Conservation (phyloP, 2,797 vertebrate species). For the Leptodactylus fallax region DNA sequence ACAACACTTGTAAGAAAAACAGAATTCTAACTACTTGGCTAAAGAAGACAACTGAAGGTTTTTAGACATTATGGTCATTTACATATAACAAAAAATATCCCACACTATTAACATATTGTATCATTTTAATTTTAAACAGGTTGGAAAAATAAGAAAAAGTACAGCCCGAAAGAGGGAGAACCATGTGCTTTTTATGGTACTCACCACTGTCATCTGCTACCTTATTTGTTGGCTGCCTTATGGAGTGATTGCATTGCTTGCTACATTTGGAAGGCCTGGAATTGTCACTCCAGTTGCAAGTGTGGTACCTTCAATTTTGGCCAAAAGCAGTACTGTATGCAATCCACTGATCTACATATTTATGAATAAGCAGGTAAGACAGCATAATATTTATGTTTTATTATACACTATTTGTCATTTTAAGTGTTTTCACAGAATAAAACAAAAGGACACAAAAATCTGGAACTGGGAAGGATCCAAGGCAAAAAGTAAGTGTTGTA, state of each 20-base stretch:
- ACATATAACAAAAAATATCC: neutral
- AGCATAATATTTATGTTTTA: neutral
- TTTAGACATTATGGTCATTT: too few species aligned
- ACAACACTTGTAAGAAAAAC: too few species aligned
- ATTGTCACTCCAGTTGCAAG: constrained; percentile 82
- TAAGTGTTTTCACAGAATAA: neutral
- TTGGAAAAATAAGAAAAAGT: constrained; percentile 82
- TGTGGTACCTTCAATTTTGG: constrained; percentile 83
- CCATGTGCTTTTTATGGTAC: constrained; percentile 85
- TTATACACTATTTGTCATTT: neutral
- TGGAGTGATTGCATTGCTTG: constrained; percentile 84
- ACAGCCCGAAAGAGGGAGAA: constrained; percentile 82
- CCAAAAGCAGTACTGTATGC: constrained; percentile 88
- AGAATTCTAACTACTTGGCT: too few species aligned
- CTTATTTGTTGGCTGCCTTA: constrained; percentile 86
- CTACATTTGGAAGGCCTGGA: constrained; percentile 82
- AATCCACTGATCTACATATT: constrained; percentile 89
- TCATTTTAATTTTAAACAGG: constrained; percentile 69
- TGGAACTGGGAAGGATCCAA: neutral
- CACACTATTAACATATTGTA: neutral
- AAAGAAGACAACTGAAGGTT: too few species aligned
- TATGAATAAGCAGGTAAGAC: constrained; percentile 87
- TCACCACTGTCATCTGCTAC: constrained; percentile 83
- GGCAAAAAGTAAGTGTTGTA: too few species aligned
- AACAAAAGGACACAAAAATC: neutral